Conservation (phyloP, 2,888 invertebrate genomes). For the Drosophila koepferae region DNA sequence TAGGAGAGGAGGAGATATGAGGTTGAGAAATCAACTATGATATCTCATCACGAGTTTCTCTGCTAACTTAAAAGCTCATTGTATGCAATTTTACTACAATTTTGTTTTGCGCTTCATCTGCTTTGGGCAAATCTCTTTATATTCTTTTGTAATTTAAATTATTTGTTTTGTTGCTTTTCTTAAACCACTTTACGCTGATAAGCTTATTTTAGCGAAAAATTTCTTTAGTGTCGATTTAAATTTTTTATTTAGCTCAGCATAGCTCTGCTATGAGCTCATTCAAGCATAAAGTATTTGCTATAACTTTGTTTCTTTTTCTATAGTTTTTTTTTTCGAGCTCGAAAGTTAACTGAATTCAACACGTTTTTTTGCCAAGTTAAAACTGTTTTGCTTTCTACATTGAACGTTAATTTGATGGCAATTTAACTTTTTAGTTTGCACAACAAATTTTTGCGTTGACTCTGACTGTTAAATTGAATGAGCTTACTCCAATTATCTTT, state of each 20-base stretch:
- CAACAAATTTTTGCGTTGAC: neutral
- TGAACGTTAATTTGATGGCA: neutral
- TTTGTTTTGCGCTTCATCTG: neutral
- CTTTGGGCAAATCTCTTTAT: neutral
- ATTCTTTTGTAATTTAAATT: neutral
- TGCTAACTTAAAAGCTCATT: neutral
- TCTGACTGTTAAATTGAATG: neutral
- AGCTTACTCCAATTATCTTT: neutral
- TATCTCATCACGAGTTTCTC: too few relatives aligned
- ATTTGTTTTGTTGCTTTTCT: neutral
- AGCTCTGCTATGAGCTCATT: neutral
- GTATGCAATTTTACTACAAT: too few relatives aligned
- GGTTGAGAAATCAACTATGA: too few relatives aligned
- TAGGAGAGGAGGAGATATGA: neutral
- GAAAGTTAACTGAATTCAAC: neutral
- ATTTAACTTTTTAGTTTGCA: neutral
- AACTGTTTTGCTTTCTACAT: neutral
- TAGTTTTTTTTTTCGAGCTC: neutral
- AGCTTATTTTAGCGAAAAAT: neutral
- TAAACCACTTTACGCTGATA: neutral
- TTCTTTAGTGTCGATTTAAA: neutral
- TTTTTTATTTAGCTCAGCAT: neutral
- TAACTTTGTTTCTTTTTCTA: neutral
- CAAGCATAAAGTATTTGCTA: neutral
- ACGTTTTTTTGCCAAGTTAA: neutral